These are phyloP conservation scores for Genyomyrus donnyi DNA, from an alignment of 2,113 vertebrate species.

Conservation along the genomic window DNA sequence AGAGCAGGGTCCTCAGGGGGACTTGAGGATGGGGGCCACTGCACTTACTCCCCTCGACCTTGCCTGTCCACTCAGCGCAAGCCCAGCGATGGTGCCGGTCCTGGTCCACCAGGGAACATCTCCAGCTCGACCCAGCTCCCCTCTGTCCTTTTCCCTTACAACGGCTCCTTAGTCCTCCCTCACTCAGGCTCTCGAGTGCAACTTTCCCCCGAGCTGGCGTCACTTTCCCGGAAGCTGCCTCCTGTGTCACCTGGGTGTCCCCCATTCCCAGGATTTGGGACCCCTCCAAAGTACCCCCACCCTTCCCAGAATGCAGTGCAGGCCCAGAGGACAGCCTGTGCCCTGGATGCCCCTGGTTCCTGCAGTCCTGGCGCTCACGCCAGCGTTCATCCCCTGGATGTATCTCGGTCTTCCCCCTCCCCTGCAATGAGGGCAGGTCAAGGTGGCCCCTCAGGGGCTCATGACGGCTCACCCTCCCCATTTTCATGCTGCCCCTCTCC, in stretches of 20 bases:
- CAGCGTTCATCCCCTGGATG: slow-evolving; percentile 36
- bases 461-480: slow-evolving; percentile 43
- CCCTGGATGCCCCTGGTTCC: slow-evolving; percentile 50
- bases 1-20: slow-evolving; percentile 37
- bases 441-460: slow-evolving; percentile 34
- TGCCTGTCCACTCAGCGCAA: slow-evolving; percentile 43
- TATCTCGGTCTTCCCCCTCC: slow-evolving; percentile 27
- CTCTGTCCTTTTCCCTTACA: slow-evolving; percentile 39
- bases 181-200: slow-evolving; percentile 44
- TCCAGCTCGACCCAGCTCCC: slow-evolving; percentile 37
- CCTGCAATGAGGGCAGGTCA: slow-evolving; percentile 42
- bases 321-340: slow-evolving; percentile 52
- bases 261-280: slow-evolving; percentile 38
- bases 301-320: slow-evolving; percentile 50
- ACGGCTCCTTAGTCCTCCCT: slow-evolving; percentile 45
- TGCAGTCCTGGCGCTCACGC: slow-evolving; percentile 41
- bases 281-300: slow-evolving; percentile 51
- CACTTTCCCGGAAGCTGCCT: slow-evolving; percentile 41
- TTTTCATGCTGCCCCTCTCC: slow-evolving; percentile 42
- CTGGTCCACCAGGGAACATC: neutral
- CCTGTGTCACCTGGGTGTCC: slow-evolving; percentile 36
- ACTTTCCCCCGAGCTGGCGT: slow-evolving; percentile 44
- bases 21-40: slow-evolving; percentile 51
- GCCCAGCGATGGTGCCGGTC: slow-evolving; percentile 17
- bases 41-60: slow-evolving; percentile 48